These are phyloP conservation scores for Papilio polyxenes DNA, from an alignment of 1,140 invertebrate species.

Conservation along the genomic window DNA sequence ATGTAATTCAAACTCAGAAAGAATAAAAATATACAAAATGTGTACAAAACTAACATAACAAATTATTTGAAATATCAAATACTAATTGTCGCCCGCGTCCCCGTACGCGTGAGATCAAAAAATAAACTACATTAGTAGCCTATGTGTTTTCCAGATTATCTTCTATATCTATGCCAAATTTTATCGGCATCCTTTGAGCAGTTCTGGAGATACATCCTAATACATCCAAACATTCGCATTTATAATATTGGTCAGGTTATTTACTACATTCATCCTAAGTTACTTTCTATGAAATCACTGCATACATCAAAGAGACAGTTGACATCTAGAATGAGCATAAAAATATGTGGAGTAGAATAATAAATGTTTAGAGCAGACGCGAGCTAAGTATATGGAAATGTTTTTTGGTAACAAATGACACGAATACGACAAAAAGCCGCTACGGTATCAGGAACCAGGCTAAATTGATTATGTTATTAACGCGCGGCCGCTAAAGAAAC, in stretches of 20 bases:
- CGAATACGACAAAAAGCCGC: conserved; percentile 28
- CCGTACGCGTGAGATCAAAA: no score
- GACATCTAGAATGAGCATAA: not conserved
- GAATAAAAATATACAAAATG: no score
- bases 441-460: conserved; percentile 23
- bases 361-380: not conserved
- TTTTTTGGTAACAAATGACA: conserved; percentile 10
- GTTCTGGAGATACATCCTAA: no score
- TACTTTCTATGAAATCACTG: not conserved
- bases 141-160: no score
- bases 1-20: no score
- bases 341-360: not conserved
- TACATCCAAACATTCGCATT: no score
- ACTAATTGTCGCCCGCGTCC: no score
- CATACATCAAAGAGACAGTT: conserved; percentile 9
- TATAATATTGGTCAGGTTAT: no score
- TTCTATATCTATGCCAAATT: no score
- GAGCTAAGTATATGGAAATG: not conserved
- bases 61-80: not conserved
- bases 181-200: no score
- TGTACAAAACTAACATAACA: not conserved
- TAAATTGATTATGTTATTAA: conserved; percentile 37
- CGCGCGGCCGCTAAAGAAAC: conserved; percentile 22
- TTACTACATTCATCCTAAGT: not conserved
- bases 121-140: no score